Percentiles rank a stretch among this genome's conserved stretches.
phyloP scores from a whole-genome alignment of 2,113 vertebrate genomes.

The Calonectris borealis region DNA sequence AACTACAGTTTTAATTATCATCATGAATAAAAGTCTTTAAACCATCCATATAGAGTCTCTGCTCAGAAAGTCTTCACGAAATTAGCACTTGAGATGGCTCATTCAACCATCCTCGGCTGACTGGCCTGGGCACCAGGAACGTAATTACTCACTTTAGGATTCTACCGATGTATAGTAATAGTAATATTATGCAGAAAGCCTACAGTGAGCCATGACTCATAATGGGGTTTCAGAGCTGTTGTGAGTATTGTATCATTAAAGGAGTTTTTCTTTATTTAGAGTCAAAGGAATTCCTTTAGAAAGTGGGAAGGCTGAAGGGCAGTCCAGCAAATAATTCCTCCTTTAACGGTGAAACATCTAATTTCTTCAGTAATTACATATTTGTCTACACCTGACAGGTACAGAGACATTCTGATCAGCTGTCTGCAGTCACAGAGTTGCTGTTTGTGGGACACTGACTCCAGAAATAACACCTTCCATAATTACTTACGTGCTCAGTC shows the following conservation, averaged over 20 bases:
- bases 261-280: not conserved
- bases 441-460: not conserved
- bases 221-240: not conserved
- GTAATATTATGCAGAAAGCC: not conserved
- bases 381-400: not conserved
- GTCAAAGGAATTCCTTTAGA: not conserved
- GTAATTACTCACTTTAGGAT: not conserved
- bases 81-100: not conserved
- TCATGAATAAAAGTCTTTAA: not conserved
- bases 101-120: not conserved
- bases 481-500: not conserved
- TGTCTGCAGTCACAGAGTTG: not conserved
- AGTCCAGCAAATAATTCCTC: not conserved
- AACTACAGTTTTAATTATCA: not conserved
- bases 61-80: not conserved
- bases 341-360: not conserved
- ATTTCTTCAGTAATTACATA: not conserved
- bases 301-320: not conserved
- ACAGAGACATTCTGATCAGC: not conserved
- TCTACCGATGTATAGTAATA: not conserved
- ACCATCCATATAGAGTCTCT: not conserved
- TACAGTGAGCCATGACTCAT: not conserved
- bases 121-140: not conserved
- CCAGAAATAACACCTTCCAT: not conserved
- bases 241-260: not conserved